Evolutionary conservation across 1,140 invertebrate genomes (phyloP), one percentile per base, ranked within the genome.

Genomic region (Microplitis demolitor): DNA sequence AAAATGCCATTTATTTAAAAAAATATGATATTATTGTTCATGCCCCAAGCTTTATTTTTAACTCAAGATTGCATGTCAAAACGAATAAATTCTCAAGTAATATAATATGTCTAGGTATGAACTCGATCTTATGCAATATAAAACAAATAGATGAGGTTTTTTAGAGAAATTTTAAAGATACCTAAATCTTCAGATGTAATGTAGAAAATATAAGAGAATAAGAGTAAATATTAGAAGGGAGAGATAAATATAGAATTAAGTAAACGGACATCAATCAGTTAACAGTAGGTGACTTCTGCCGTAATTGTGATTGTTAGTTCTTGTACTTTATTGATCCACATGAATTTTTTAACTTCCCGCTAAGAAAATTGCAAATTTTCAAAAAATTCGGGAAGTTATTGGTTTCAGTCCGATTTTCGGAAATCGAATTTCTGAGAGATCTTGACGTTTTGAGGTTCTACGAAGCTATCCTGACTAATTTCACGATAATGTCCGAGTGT

Each of bases 261-360:
- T 71, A 68, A 69, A 56, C 34, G 58, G 66, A 50, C 66, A 71
- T 64, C 4, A 61, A 74, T 24, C 69, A 72, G 66, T 74, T 71
- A 76, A 77, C 74, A 80, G 74, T 71, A 74, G 75, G 68, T 63
- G 66, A 61, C 70, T 58, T 78, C 78, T 80, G 79, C 77, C 72
- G 78, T 75, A 77, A 74, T 76, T 75, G 75, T 81, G 79, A 81
- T 80, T 81, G 79, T 73, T 78, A 75, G 74, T 50, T 74, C 61
- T 51, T 71, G 74, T 56, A 76, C 75, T 79, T 71, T 78, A 77
- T 71, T 75, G 35, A 56, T 39, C 66, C n/a, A 66, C 54, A 45
- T 64, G 63, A 68, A 63, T 72, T 54, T n/a, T n/a, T n/a, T n/a
- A n/a, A n/a, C n/a, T n/a, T n/a, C n/a, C n/a, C n/a, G n/a, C n/a